Evolutionary conservation across 2,797 vertebrate species (phyloP), one percentile per base, ranked within the genome.

Genomic region (Hypotaenidia philippensis): DNA sequence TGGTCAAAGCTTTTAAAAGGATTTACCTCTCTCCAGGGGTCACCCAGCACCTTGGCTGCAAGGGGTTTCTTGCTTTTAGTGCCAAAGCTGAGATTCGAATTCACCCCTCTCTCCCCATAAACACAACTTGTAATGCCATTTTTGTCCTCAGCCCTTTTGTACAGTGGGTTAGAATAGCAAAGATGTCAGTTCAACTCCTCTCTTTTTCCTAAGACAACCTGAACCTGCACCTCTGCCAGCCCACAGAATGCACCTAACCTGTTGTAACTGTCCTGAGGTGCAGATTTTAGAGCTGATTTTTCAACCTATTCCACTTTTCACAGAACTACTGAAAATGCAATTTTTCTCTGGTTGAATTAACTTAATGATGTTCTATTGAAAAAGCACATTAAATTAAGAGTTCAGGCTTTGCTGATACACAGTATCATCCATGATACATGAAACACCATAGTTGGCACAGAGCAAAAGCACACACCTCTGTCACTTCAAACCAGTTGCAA

Each of bases 381-480:
- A 77, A 87, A 31, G 2, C 41, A 56, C 1, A 0, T 26, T 13
- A 55, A 76, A 89, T 8, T 4, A n/a, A 31, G 16, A 82, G 29
- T 41, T 66, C 41, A 50, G 21, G n/a, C 3, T 80, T 65, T 84
- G 31, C 32, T 55, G 16, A 63, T 4, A 12, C 53, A 60, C 6
- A 5, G 12, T 57, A 23, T 70, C 34, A 65, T 26, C 26, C 57
- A 49, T 0, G 0, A 23, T 2, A 34, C 5, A 18, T 10, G 41
- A 52, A 78, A 75, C 11, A 10, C 6, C 18, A 20, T 45, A 45
- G 7, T 6, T 34, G 18, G 23, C 50, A 60, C 26, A 6, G 0
- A 69, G 36, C 7, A n/a, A 11, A 84, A 61, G n/a, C 5, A 15
- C 21, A 12, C 38, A 29, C 11, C 9, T 66, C 70, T 44, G 12